Evolutionary conservation across 1,140 invertebrate species (phyloP).

Genomic region (Andricus grossulariae): DNA sequence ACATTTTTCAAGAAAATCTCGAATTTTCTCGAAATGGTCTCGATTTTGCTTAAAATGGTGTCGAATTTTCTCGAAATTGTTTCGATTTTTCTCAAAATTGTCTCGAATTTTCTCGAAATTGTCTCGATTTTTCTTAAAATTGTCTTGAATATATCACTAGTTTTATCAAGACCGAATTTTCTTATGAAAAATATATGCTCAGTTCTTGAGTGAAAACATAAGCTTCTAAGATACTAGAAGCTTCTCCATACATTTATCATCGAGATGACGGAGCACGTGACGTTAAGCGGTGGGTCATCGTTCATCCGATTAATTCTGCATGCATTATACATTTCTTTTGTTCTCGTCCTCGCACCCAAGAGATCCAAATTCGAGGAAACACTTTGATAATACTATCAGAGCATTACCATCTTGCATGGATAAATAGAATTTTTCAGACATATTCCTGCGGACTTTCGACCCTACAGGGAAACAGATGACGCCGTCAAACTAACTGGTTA

Average conservation of each 20-base stretch:
- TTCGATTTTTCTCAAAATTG: too few relatives aligned
- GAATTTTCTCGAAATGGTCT: too few relatives aligned
- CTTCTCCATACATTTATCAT: slow-evolving; percentile 48
- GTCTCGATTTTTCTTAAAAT: too few relatives aligned
- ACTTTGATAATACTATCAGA: neutral
- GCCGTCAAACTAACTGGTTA: neutral
- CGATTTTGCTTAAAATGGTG: too few relatives aligned
- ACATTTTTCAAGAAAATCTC: too few relatives aligned
- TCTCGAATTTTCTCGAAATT: too few relatives aligned
- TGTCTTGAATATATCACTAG: too few relatives aligned
- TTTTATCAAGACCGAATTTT: too few relatives aligned
- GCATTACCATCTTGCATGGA: neutral
- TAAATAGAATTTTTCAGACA: slow-evolving; percentile 5
- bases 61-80: too few relatives aligned
- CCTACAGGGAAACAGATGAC: neutral
- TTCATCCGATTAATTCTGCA: slow-evolving; percentile 47
- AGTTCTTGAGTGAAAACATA: slow-evolving; percentile 27
- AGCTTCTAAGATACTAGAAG: slow-evolving; percentile 47
- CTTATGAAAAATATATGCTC: too few relatives aligned
- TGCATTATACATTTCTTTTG: slow-evolving; percentile 30
- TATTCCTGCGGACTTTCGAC: neutral
- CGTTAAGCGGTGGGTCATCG: slow-evolving; percentile 45
- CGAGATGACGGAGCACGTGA: slow-evolving; percentile 47
- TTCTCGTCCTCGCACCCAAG: neutral
- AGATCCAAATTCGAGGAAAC: neutral